These are phyloP conservation scores for Portevinia maculata DNA, from an alignment of 2,888 invertebrate genomes.

Conservation along the genomic window DNA sequence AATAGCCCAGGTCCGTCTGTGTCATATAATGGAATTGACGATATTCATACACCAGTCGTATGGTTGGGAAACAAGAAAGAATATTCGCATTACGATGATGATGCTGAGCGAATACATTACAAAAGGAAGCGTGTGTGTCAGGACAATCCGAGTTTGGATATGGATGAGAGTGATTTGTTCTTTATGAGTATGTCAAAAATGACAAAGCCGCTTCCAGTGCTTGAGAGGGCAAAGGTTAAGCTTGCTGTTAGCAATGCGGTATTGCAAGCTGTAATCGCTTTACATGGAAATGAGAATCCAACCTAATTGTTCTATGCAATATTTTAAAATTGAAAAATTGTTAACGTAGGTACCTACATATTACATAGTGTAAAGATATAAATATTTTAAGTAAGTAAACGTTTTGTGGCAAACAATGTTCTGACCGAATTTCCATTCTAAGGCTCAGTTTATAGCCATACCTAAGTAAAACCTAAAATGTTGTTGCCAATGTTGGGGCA, in stretches of 20 bases:
- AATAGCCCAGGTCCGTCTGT: conserved; percentile 9
- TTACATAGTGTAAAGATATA: too few relatives aligned
- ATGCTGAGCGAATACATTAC: background rate
- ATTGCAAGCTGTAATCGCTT: conserved; percentile 13
- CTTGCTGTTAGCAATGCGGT: conserved; percentile 45
- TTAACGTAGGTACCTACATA: too few relatives aligned
- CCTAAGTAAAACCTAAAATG: too few relatives aligned
- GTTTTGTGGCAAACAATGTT: too few relatives aligned
- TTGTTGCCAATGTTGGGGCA: too few relatives aligned
- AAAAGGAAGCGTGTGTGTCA: conserved; percentile 1
- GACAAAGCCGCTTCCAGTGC: conserved; percentile 33
- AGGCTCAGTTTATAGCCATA: too few relatives aligned
- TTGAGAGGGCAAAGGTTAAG: conserved; percentile 41
- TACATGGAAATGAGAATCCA: background rate
- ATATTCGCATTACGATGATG: conserved; percentile 15
- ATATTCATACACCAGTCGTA: conserved; percentile 7
- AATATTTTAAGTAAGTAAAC: too few relatives aligned
- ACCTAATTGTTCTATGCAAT: background rate
- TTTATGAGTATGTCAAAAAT: conserved; percentile 58
- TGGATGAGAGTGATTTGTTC: conserved; percentile 48
- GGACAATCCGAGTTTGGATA: conserved; percentile 8
- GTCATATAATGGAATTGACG: conserved; percentile 25
- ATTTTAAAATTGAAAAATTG: too few relatives aligned
- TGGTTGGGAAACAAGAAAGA: conserved; percentile 5
- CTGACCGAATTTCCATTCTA: too few relatives aligned